phyloP scores from a whole-genome alignment of 2,888 invertebrate genomes.

The Volucella zonaria region DNA sequence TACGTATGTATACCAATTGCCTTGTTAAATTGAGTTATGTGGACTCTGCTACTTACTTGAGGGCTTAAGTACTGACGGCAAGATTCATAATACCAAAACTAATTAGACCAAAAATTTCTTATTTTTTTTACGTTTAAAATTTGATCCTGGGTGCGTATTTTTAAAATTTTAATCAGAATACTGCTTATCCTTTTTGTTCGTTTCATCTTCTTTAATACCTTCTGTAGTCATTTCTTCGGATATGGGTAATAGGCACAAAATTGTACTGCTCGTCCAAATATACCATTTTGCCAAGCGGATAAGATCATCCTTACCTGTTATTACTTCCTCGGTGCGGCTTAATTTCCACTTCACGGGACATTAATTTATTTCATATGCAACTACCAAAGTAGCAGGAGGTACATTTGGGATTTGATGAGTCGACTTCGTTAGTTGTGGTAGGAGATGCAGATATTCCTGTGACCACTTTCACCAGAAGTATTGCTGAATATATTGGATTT shows the following conservation, averaged over 20 bases:
- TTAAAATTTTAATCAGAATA: too few species aligned
- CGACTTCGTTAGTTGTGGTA: neutral
- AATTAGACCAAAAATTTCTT: too few species aligned
- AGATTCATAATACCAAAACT: neutral
- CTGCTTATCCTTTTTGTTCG: too few species aligned
- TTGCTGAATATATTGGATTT: too few species aligned
- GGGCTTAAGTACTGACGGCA: neutral
- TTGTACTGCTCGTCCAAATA: neutral
- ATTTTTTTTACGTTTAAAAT: neutral
- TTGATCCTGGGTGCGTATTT: neutral
- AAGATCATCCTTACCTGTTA: neutral
- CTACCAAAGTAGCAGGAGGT: neutral
- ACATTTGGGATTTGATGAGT: neutral
- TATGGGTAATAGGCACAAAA: neutral
- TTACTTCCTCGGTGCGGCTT: neutral
- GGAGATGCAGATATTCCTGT: neutral
- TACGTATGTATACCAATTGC: too few species aligned
- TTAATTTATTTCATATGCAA: neutral
- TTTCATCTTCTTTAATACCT: neutral
- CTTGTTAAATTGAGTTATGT: slow-evolving; percentile 2
- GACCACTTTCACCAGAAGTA: too few species aligned
- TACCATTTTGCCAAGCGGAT: neutral
- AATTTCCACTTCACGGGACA: neutral
- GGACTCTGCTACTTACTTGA: neutral
- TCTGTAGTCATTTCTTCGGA: neutral